Conservation (phyloP, 2,888 invertebrate genomes). For the Sminthurinus aureus region DNA sequence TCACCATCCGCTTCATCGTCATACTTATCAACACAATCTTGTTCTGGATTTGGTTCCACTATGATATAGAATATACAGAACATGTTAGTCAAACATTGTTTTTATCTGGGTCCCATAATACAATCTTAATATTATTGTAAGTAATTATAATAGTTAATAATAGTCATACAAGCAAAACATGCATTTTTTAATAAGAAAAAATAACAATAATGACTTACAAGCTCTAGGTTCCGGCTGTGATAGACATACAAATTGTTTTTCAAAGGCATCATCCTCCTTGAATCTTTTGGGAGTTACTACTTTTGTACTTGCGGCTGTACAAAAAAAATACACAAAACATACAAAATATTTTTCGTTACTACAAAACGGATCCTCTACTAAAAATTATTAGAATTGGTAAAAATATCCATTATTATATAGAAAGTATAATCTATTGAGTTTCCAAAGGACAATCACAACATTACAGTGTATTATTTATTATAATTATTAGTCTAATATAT, state of each 20-base stretch:
- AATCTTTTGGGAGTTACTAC: constrained; percentile 42
- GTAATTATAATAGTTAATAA: too few relatives aligned
- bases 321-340: constrained; percentile 1
- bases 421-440: neutral
- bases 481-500: too few relatives aligned
- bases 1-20: neutral
- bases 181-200: too few relatives aligned
- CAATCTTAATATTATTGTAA: neutral
- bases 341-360: neutral
- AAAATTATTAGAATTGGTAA: neutral
- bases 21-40: neutral
- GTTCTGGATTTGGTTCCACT: neutral
- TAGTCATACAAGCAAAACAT: too few relatives aligned
- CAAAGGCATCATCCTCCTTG: constrained; percentile 35
- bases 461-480: too few relatives aligned
- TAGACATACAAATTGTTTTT: constrained; percentile 45
- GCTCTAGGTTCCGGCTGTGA: constrained; percentile 48
- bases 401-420: neutral
- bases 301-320: constrained; percentile 28
- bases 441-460: neutral
- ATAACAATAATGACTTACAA: constrained; percentile 20
- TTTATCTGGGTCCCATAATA: neutral
- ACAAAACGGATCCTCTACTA: too few relatives aligned
- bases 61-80: neutral
- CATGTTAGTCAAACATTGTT: neutral